Percentiles rank a stretch among this genome's conserved stretches.
Evolutionary conservation across 2,797 vertebrate genomes (phyloP).

Genomic region (Pseudochaenichthys georgianus): DNA sequence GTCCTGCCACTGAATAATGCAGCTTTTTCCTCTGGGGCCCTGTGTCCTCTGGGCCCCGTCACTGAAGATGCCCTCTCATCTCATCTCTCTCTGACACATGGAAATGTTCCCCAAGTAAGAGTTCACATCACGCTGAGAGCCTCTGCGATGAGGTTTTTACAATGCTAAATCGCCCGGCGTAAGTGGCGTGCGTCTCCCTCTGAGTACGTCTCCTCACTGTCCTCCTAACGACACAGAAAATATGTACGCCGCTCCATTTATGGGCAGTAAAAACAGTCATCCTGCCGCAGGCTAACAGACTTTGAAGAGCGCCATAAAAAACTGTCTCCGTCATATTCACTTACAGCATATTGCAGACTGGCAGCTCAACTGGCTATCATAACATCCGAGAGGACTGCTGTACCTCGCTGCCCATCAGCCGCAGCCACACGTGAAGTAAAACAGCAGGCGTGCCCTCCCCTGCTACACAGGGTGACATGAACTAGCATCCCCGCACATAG

Average conservation of each 20-base stretch:
- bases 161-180: slow-evolving; percentile 68
- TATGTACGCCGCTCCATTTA: slow-evolving; percentile 81
- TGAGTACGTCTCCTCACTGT: slow-evolving; percentile 75
- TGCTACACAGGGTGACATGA: slow-evolving; percentile 77
- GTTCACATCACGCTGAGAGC: slow-evolving; percentile 73
- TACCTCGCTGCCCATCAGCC: slow-evolving; percentile 60
- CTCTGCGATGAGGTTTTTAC: slow-evolving; percentile 74
- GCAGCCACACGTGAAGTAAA: slow-evolving; percentile 81
- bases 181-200: slow-evolving; percentile 68
- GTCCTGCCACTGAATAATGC: slow-evolving; percentile 83
- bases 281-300: slow-evolving; percentile 76
- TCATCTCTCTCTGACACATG: slow-evolving; percentile 75
- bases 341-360: slow-evolving; percentile 65
- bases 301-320: slow-evolving; percentile 80
- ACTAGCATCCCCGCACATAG: slow-evolving; percentile 87
- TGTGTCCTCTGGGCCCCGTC: slow-evolving; percentile 62
- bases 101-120: slow-evolving; percentile 70
- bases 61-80: slow-evolving; percentile 77
- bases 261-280: slow-evolving; percentile 83
- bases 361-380: slow-evolving; percentile 73
- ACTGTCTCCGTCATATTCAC: slow-evolving; percentile 76
- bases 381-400: slow-evolving; percentile 67
- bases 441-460: slow-evolving; percentile 75
- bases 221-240: slow-evolving; percentile 81
- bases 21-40: slow-evolving; percentile 79